Evolutionary conservation across 1,140 invertebrate genomes (phyloP), one percentile per base, ranked within the genome.

Genomic region (Papilio machaon): DNA sequence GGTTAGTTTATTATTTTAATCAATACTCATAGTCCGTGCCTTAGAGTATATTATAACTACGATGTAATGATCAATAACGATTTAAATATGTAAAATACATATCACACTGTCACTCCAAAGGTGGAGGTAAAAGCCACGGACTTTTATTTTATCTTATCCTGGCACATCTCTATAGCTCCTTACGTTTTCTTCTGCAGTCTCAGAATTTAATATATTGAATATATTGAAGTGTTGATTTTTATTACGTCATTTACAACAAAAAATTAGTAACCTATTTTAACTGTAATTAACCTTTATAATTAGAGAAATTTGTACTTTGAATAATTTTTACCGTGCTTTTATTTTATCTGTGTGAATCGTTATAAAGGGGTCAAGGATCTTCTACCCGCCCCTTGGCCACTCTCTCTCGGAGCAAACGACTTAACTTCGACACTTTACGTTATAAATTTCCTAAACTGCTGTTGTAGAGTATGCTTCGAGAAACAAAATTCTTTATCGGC

Each of bases 381-480:
- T 76, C 47, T 76, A 49, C 19, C 46, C 46, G 46, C 74, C 74
- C 46, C 43, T 76, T 76, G 49, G 74, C 74, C 47, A 54, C 74
- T 76, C 74, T 74, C 73, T 52, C 47, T 76, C 19, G 74, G 46
- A 54, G 74, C 19, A 76, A 76, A 76, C 30, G 19, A 76, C 74
- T 76, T 76, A 76, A 76, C 74, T 76, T 76, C 74, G 74, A 76
- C 74, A 76, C 74, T 76, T 76, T 52, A 76, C 49, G 74, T 76
- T 76, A 49, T 76, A 76, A 76, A 76, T 76, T 76, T 76, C 74
- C 74, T 49, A 76, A 76, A 76, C 74, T 76, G 74, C 47, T 76
- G 74, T 76, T 76, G 43, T 76, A 76, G 74, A 76, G 74, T 52
- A 52, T 76, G 74, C 74, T 54, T 76, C 23, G 46, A 52, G n/a